phyloP scores from a whole-genome alignment of 2,797 vertebrate species.

The Lacerta viridis region DNA sequence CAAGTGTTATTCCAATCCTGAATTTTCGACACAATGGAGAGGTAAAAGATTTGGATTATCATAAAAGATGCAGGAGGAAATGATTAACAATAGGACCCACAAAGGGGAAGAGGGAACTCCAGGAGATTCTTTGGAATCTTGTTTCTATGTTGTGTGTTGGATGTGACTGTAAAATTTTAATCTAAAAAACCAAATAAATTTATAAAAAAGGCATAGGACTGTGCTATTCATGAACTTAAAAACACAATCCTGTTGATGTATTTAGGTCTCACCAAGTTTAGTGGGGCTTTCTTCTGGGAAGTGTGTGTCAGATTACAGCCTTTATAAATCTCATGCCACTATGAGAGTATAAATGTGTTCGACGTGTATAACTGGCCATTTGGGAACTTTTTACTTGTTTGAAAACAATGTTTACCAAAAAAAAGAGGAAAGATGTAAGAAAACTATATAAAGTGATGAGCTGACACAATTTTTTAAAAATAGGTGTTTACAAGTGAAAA shows the following conservation, averaged over 20 bases:
- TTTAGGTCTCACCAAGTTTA: neutral
- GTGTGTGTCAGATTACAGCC: neutral
- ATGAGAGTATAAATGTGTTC: neutral
- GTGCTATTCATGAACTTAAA: neutral
- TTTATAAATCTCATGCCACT: neutral
- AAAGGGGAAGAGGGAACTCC: too few species aligned
- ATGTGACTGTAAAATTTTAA: too few species aligned
- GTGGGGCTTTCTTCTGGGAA: neutral
- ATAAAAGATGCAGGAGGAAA: too few species aligned
- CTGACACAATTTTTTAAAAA: accelerated
- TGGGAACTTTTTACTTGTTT: neutral
- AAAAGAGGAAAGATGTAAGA: neutral
- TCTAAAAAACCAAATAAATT: too few species aligned
- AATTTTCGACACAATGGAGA: too few species aligned
- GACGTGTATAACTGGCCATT: neutral
- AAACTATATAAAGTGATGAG: neutral
- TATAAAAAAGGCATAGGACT: neutral
- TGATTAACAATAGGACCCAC: too few species aligned
- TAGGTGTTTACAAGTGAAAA: accelerated
- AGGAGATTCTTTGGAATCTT: too few species aligned
- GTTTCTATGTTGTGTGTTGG: too few species aligned
- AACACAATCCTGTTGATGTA: too few species aligned
- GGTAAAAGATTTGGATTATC: too few species aligned
- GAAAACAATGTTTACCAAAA: neutral
- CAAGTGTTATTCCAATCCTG: too few species aligned